Percentiles rank a stretch among this genome's conserved stretches.
Evolutionary conservation across 2,113 vertebrate genomes (phyloP).

Genomic region (Plecturocebus donacophilus): DNA sequence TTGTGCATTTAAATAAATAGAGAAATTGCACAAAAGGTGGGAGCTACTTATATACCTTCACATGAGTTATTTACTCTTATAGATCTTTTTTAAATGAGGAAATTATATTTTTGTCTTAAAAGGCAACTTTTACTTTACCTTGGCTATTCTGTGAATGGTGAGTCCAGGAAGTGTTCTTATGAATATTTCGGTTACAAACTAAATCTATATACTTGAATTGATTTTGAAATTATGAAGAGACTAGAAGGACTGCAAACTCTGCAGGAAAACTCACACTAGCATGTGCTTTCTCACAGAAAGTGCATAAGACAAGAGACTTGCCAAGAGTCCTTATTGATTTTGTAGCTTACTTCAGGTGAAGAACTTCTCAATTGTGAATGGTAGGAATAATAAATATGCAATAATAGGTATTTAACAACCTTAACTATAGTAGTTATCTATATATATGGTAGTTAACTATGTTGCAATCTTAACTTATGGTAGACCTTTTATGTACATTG

Average conservation of each 20-base stretch:
- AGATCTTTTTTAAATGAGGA: neutral
- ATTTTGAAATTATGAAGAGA: constrained; percentile 17
- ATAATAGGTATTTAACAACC: neutral
- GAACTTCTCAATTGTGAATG: neutral
- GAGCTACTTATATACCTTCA: neutral
- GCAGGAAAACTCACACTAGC: neutral
- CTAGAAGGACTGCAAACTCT: neutral
- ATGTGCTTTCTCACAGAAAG: neutral
- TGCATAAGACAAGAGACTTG: neutral
- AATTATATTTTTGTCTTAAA: constrained; percentile 35
- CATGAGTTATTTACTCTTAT: neutral
- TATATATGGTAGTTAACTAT: neutral
- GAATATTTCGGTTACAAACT: constrained; percentile 40
- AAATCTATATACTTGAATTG: neutral
- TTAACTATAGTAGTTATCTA: neutral
- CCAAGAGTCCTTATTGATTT: constrained; percentile 10
- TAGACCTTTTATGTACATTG: neutral
- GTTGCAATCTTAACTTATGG: neutral
- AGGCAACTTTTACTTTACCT: constrained; percentile 21
- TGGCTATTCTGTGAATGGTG: constrained; percentile 19
- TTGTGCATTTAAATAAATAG: neutral
- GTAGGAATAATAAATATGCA: neutral
- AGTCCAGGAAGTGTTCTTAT: neutral
- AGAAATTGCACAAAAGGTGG: neutral
- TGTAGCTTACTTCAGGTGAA: neutral